Base-by-base conservation (phyloP, 2,888 invertebrate genomes). In the Polietes domitor region DNA sequence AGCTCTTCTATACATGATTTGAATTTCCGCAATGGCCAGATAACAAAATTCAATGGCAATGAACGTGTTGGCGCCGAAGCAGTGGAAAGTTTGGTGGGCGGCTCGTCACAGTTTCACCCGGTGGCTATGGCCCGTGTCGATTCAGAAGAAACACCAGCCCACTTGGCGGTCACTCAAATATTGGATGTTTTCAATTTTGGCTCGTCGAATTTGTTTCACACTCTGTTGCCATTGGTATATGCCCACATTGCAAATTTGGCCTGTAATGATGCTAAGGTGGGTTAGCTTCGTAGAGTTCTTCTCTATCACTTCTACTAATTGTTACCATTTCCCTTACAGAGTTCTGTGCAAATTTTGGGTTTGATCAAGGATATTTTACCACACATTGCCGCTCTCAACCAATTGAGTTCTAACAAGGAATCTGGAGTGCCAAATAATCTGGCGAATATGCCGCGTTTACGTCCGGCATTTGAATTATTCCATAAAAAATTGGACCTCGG, bases 351-450 rank as follows among this genome's bases (percentile, higher is more conserved):
- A 91, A 94, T 98, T 47, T 93, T 98, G 77, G 95, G 96, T 77
- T 93, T 98, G 88, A 96, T 98, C 73, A 97, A 97, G 92, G 96
- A 97, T 88, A 94, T 98, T 88, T 92, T 98, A 24, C 98, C 98
- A 0, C 96, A 97, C 87, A 96, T 98, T 4, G 95, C 97, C 0
- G 96, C 96, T 0, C 93, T 98, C 87, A 98, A 98, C 93, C 94
- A 96, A 80, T 91, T 96, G 32, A 91, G 91, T 70, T 89, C 89
- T 0, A 88, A 88, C 9, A 92, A 68, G 24, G 91, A 92, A 79
- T 74, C 70, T 21, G 41, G 85, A 0, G 80, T 82, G 61, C 83
- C 61, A 50, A 76, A 50, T 53, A 82, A 53, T 24, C 37, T 43
- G 0, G 63, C 70, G 12, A 53, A 77, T 5, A 50, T 77, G 24